Conservation (phyloP, 2,888 invertebrate species). For the Nomada fucata region DNA sequence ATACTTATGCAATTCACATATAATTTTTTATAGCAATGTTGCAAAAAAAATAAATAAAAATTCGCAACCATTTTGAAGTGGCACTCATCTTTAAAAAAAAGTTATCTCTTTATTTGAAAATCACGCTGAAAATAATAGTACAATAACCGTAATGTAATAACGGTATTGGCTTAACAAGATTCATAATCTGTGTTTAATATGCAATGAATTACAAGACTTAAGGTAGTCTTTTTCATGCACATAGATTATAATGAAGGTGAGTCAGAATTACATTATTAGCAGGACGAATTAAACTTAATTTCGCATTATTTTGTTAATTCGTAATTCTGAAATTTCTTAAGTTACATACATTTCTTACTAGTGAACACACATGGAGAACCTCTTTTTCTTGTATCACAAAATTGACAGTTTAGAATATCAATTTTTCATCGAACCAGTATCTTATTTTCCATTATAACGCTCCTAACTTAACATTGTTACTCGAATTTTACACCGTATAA, state of each 20-base stretch:
- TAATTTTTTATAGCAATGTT: background rate
- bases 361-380: constrained; percentile 70
- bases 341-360: constrained; percentile 63
- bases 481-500: constrained; percentile 19
- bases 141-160: constrained; percentile 34
- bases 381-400: constrained; percentile 66
- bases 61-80: background rate
- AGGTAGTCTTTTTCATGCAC: constrained; percentile 8
- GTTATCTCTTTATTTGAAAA: constrained; percentile 22
- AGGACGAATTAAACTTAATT: constrained; percentile 35
- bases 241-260: constrained; percentile 28
- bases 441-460: constrained; percentile 10
- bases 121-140: constrained; percentile 19
- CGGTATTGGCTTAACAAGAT: constrained; percentile 28
- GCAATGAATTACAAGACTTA: constrained; percentile 21
- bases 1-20: background rate
- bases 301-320: constrained; percentile 20
- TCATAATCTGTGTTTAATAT: constrained; percentile 30
- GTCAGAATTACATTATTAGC: constrained; percentile 24
- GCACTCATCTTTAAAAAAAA: background rate
- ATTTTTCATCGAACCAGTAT: constrained; percentile 32
- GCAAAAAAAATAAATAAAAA: constrained; percentile 1
- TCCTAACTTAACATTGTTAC: constrained; percentile 28
- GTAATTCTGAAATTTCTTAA: constrained; percentile 42
- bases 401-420: constrained; percentile 49